phyloP scores from a whole-genome alignment of 2,888 invertebrate genomes.

The Frankliniella fusca region DNA sequence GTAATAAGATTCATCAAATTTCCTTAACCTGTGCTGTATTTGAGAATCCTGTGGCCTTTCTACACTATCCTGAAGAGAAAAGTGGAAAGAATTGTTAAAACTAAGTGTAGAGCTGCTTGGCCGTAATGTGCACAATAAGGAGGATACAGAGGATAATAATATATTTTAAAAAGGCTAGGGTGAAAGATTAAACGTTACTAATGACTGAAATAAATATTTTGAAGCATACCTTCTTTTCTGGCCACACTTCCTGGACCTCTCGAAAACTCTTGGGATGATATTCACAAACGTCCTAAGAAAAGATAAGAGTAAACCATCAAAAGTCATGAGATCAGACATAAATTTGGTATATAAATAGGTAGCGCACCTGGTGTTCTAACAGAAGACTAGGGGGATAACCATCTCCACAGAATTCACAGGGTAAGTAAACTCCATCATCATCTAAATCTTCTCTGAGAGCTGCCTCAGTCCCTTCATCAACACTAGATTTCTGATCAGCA shows the following conservation, averaged over 20 bases:
- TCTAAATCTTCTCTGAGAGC: constrained; percentile 35
- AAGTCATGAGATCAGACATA: neutral
- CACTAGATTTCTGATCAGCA: neutral
- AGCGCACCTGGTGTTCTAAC: neutral
- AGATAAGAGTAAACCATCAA: neutral
- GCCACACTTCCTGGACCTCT: neutral
- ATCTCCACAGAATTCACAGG: constrained; percentile 40
- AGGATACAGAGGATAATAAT: neutral
- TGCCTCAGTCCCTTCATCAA: constrained; percentile 7
- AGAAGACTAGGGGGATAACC: constrained; percentile 35
- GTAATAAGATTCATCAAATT: neutral
- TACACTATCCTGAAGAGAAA: neutral
- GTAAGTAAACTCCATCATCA: constrained; percentile 37
- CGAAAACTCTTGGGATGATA: neutral
- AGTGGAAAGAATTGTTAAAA: neutral
- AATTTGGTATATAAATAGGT: neutral
- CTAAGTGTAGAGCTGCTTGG: no score
- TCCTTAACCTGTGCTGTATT: neutral
- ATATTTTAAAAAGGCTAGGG: neutral
- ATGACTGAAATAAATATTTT: neutral
- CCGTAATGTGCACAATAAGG: neutral
- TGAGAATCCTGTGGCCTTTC: neutral
- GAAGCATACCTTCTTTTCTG: neutral
- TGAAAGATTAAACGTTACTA: no score
- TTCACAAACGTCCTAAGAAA: constrained; percentile 7